Conservation (phyloP, 2,888 invertebrate genomes). For the Phytoseiulus persimilis region DNA sequence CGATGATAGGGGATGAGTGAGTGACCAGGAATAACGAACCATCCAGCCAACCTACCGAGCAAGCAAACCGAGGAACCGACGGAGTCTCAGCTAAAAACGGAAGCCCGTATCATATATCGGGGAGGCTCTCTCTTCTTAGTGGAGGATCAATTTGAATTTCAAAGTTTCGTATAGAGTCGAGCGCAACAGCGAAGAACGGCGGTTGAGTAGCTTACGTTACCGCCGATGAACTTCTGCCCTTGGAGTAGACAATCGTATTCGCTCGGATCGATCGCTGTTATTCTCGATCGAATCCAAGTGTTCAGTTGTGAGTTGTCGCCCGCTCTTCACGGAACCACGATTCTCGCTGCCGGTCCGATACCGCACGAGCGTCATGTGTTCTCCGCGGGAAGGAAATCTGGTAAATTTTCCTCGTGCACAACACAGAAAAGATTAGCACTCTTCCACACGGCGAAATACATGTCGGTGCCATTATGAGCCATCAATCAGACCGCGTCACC, state of each 20-base stretch:
- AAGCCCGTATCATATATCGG: background rate
- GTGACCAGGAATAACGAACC: background rate
- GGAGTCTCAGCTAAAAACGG: background rate
- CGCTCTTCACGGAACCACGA: no score
- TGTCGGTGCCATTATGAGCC: background rate
- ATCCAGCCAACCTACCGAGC: background rate
- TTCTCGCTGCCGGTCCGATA: no score
- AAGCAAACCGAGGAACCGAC: background rate
- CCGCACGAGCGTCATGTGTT: no score
- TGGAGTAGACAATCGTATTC: no score
- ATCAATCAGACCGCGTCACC: background rate
- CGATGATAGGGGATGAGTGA: background rate
- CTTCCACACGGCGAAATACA: background rate
- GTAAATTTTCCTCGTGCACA: background rate
- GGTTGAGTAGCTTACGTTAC: no score
- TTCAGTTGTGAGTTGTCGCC: no score
- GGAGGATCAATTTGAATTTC: background rate
- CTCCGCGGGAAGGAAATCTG: background rate
- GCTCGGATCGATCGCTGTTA: no score
- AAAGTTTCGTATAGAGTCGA: background rate
- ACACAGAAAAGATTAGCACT: background rate
- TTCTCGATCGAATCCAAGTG: no score
- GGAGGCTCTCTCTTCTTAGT: background rate
- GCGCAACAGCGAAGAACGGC: background rate
- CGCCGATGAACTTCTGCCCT: no score